Conservation (phyloP, 2,797 vertebrate species). For the Spinus olivaceus region DNA sequence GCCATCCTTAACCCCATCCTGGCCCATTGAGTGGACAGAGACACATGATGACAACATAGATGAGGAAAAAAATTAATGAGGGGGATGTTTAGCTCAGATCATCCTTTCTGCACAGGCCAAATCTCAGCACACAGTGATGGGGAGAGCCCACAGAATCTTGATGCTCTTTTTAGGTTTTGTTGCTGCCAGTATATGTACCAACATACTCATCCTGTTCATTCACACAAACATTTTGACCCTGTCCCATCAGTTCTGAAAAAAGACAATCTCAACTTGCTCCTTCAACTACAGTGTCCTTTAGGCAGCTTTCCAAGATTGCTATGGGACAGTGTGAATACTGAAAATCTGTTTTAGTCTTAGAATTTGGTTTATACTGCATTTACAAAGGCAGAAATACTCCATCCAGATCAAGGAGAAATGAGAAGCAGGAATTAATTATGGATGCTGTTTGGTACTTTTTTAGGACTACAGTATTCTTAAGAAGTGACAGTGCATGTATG, state of each 20-base stretch:
- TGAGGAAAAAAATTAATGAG: neutral
- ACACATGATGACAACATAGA: fast-evolving
- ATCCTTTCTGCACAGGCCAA: neutral
- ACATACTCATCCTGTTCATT: neutral
- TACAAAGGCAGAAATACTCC: neutral
- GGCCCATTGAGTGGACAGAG: neutral
- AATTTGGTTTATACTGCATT: neutral
- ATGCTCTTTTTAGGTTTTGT: neutral
- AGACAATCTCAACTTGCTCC: neutral
- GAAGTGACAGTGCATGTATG: neutral
- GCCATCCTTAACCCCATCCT: neutral
- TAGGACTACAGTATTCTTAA: neutral
- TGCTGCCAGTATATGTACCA: neutral
- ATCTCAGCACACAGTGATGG: neutral
- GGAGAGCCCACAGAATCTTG: neutral
- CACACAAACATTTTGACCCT: neutral
- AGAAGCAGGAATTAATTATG: neutral
- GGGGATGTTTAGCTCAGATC: fast-evolving
- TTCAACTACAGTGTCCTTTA: neutral
- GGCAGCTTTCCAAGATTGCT: neutral
- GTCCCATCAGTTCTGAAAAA: neutral
- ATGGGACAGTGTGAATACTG: neutral
- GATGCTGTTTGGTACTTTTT: neutral
- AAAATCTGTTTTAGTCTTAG: neutral
- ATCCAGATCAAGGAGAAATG: neutral